Evolutionary conservation across 2,113 vertebrate species (phyloP), one percentile per base, ranked within the genome.

Genomic region (Urocynchramus pylzowi): DNA sequence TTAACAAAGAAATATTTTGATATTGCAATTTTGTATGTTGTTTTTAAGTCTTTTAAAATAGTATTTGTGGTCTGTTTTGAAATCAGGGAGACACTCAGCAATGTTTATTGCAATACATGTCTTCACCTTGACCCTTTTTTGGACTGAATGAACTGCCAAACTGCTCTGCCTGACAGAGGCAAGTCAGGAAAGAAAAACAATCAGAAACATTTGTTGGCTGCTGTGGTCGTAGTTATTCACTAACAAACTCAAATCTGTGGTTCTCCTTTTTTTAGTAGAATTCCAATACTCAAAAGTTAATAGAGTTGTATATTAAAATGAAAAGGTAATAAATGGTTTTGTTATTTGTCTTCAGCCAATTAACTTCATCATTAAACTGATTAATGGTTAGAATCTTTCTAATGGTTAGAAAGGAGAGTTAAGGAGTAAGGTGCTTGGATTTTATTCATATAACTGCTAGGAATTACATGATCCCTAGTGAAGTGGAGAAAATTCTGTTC

Each of bases 41-140:
- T 33, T 56, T 65, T 70, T 7, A 73, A 73, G 26, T 44, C 1
- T 54, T 77, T 39, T 54, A 13, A 53, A 92, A 30, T 44, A 80
- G 10, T 16, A 7, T 49, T 84, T 71, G 26, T 68, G 9, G 13
- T 80, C 10, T 69, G 11, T 68, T 89, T 79, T 73, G 41, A 54
- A 91, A 70, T n/a, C 26, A 60, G 22, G 41, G 35, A 49, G 12
- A 45, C 18, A 15, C 13, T 26, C 61, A 79, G 6, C 20, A 57
- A 0, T 53, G 15, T 45, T 63, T 59, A 9, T 73, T 21, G 4
- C n/a, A 84, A 42, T 10, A 14, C 0, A 0, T 37, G 13, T 76
- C 18, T 68, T 74, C 9, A 30, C 2, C 37, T 37, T 78, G 60
- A 45, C 30, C 52, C 6, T 84, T 18, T 21, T 5, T 45, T 4